Base-by-base conservation (phyloP, 2,888 invertebrate species). In the Erpobdella octoculata region DNA sequence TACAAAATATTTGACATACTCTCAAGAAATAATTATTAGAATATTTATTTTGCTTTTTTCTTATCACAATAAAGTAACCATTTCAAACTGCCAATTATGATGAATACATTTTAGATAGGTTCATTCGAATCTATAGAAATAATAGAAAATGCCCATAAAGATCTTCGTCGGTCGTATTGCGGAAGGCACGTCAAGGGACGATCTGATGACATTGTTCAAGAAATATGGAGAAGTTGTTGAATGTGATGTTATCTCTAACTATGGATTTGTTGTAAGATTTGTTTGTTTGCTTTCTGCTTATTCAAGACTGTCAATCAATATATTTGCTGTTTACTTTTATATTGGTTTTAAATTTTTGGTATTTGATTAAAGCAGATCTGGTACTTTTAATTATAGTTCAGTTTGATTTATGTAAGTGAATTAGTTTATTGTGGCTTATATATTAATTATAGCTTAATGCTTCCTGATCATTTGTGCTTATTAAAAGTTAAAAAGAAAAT, bases 101-200 rank as follows among this genome's bases (percentile, higher is more conserved):
- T n/a, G n/a, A n/a, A n/a, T n/a, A n/a, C n/a, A n/a, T n/a, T n/a
- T n/a, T n/a, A n/a, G n/a, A n/a, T n/a, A n/a, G n/a, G n/a, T n/a
- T n/a, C n/a, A n/a, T n/a, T n/a, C n/a, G n/a, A n/a, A n/a, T n/a
- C n/a, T n/a, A 41, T n/a, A 41, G n/a, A 41, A 41, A 31, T 35
- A 9, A n/a, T 15, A 62, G 6, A 31, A 62, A 6, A 73, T 73
- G 73, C 71, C 73, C 28, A 37, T 64, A 37, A 82, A 82, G 75
- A 91, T 97, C 80, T 95, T 95, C 86, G 93, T 97, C 81, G 96
- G 95, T 80, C 96, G 96, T 86, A 86, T 96, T 78, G 91, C 92
- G 80, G 92, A 92, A 84, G 91, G 91, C 85, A 91, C 93, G 79
- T 91, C 91, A 85, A 90, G 91, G 82, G 90, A 91, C 75, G 92